Conservation (phyloP, 2,113 vertebrate species). For the Propithecus coquereli region DNA sequence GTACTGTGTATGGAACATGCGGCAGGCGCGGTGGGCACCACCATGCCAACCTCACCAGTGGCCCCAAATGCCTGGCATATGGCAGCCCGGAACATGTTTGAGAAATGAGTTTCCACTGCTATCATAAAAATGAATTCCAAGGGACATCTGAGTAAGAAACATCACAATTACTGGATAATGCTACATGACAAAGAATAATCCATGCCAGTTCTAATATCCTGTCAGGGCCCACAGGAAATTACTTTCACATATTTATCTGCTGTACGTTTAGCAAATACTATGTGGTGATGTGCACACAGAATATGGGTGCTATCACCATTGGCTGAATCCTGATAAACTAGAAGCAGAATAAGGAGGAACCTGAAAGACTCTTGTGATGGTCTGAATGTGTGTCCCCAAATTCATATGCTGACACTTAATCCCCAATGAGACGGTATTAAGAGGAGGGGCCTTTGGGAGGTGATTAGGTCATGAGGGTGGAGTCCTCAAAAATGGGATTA, state of each 20-base stretch:
- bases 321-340: neutral
- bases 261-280: rapidly evolving
- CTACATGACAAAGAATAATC: neutral
- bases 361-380: neutral
- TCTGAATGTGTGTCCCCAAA: neutral
- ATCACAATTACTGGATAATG: neutral
- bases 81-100: neutral
- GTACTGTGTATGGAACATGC: neutral
- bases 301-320: rapidly evolving
- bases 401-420: neutral
- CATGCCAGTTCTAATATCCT: rapidly evolving
- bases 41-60: neutral
- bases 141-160: neutral
- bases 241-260: no score
- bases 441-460: neutral
- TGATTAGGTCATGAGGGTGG: neutral
- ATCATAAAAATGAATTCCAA: neutral
- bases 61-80: neutral
- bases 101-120: neutral
- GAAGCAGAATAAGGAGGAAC: neutral
- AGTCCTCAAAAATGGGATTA: neutral
- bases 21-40: no score
- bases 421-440: neutral
- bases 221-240: neutral
- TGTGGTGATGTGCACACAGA: rapidly evolving